Evolutionary conservation across 2,888 invertebrate genomes (phyloP).

Genomic region (Hirudinaria manillensis): DNA sequence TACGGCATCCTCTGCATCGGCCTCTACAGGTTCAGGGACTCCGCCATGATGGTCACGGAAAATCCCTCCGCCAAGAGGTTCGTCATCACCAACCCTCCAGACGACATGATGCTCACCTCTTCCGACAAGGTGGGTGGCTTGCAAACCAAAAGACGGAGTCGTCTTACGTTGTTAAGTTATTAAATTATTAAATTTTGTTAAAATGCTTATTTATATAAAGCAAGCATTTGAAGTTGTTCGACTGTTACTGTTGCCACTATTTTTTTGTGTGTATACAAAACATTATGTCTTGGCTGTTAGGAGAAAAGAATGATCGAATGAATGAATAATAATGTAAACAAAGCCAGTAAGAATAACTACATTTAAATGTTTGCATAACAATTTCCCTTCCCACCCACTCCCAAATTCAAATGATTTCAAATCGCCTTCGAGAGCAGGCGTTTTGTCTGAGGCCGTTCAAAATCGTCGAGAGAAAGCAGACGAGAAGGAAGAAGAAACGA

Average conservation of each 20-base stretch:
- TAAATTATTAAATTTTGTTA: no score
- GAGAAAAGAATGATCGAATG: not conserved
- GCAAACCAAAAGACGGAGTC: no score
- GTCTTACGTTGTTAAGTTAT: no score
- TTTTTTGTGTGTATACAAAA: no score
- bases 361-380: no score
- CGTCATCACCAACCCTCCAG: conserved; percentile 99
- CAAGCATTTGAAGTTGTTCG: no score
- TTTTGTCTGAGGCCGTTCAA: conserved; percentile 52
- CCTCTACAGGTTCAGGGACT: conserved; percentile 39
- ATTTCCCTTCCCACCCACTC: no score
- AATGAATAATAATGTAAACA: not conserved
- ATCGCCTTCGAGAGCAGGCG: conserved; percentile 40
- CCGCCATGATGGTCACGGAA: conserved; percentile 43
- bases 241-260: no score
- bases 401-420: no score
- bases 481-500: conserved; percentile 20
- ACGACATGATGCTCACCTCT: conserved; percentile 89
- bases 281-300: not conserved
- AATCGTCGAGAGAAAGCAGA: conserved; percentile 37
- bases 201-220: no score
- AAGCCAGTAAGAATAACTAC: no score
- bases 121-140: conserved; percentile 79
- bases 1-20: conserved; percentile 99
- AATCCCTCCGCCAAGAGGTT: conserved; percentile 73